Percentiles rank a stretch among this genome's conserved stretches.
Conservation (phyloP, 2,888 invertebrate genomes). For the Drosophila peninsularis region DNA sequence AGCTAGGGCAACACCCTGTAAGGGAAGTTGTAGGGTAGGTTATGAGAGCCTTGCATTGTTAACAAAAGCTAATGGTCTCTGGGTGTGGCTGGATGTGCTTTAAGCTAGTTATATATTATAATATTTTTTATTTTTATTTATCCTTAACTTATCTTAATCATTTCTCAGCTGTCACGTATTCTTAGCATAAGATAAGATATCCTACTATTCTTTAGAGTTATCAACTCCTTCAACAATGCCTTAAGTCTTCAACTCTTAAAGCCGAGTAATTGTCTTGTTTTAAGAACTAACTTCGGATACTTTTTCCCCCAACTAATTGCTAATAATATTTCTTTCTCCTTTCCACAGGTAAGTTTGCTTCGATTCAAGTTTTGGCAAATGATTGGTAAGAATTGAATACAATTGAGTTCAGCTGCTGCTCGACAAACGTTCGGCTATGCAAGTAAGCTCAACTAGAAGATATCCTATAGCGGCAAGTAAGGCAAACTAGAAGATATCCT, state of each 20-base stretch:
- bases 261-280: conserved; percentile 18
- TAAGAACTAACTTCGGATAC: not conserved
- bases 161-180: not conserved
- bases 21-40: not conserved
- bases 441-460: conserved; percentile 8
- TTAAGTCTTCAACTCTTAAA: not conserved
- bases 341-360: conserved; percentile 30
- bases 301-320: conserved; percentile 9
- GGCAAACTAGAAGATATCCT: conserved; percentile 7
- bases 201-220: not conserved
- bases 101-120: not conserved
- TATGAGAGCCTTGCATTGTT: too few species aligned
- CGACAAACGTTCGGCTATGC: conserved; percentile 34
- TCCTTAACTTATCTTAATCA: not conserved
- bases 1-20: conserved; percentile 4
- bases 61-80: too few species aligned
- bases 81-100: too few species aligned
- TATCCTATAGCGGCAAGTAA: conserved; percentile 11
- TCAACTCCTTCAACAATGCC: too few species aligned
- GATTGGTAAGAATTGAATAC: conserved; percentile 26
- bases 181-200: not conserved
- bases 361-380: not conserved
- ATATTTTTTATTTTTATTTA: not conserved
- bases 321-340: conserved; percentile 11
- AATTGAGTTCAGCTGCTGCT: conserved; percentile 6